Evolutionary conservation across 2,888 invertebrate genomes (phyloP), one percentile per base, ranked within the genome.

Genomic region (Elegia similella): DNA sequence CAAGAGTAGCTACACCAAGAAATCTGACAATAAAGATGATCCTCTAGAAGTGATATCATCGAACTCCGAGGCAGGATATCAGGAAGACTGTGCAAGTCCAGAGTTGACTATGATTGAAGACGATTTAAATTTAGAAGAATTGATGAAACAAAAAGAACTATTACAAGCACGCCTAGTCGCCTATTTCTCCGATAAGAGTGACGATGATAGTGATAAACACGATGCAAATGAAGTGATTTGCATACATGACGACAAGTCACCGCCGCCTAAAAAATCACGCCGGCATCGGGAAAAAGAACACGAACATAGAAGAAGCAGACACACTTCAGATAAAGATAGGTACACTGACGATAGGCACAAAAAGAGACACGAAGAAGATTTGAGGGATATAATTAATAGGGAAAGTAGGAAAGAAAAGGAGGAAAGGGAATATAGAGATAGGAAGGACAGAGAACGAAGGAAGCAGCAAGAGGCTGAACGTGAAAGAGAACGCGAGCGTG

Each of bases 121-220:
- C 65, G 97, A 97, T 70, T 94, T 97, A 68, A 97, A 97, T 78
- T 84, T 97, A 30, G 97, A 97, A 74, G 97, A 97, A 66, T 86
- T 97, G 58, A 97, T 97, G 97, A 95, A 95, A 72, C 97, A 97
- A 78, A 97, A 97, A 86, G 97, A 96, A 72, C 70, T 95, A 46
- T 86, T 97, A 47, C 97, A 97, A 85, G 96, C 96, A 42, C 93
- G 95, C 38, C 86, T 96, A 50, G 95, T 95, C 48, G 96, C 96
- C 61, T 96, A 95, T 77, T 93, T 93, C 72, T 95, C 95, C 0
- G 95, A 95, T 63, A 92, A 86, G 62, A 93, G 94, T 34, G 93
- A 93, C 47, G 94, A 94, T 6, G 93, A 92, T 0, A 63, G 63
- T 52, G 61, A 34, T 13, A 52, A 52, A 54, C 56, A 43, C 13